Conservation (phyloP, 2,888 invertebrate species). For the Hypsopygia costalis region DNA sequence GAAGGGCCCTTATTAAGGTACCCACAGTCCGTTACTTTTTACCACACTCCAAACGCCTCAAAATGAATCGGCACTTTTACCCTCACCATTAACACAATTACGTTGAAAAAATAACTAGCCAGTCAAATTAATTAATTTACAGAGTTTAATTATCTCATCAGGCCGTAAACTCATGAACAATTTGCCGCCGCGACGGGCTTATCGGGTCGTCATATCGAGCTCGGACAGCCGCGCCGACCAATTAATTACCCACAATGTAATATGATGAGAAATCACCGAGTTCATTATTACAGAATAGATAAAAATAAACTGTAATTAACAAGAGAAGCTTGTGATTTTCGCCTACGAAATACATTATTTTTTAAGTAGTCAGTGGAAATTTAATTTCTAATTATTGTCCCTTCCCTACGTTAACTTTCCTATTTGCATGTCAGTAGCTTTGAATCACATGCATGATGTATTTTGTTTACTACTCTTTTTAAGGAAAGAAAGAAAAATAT, state of each 20-base stretch:
- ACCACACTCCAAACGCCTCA: slow-evolving; percentile 8
- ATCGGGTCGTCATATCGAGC: slow-evolving; percentile 34
- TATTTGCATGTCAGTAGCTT: no score
- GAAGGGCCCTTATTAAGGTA: no score
- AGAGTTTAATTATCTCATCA: slow-evolving; percentile 75
- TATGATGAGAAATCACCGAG: slow-evolving; percentile 62
- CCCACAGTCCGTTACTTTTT: no score
- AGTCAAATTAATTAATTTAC: slow-evolving; percentile 71
- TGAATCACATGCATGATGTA: no score
- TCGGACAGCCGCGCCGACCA: slow-evolving; percentile 23
- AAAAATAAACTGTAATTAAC: slow-evolving; percentile 13
- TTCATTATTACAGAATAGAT: slow-evolving; percentile 36
- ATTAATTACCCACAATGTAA: slow-evolving; percentile 35
- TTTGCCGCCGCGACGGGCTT: slow-evolving; percentile 40
- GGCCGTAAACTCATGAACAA: slow-evolving; percentile 56
- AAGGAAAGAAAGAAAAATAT: no score
- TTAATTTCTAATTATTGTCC: no score
- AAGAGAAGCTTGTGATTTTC: slow-evolving; percentile 6
- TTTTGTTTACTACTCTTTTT: no score
- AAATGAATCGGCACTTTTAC: slow-evolving; percentile 54
- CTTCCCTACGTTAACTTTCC: no score
- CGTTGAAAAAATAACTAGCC: slow-evolving; percentile 61
- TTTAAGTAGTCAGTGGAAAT: no score
- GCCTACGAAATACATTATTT: neutral
- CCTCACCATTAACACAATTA: slow-evolving; percentile 50